Evolutionary conservation across 2,888 invertebrate species (phyloP).

Genomic region (Drosophila kuntzei): DNA sequence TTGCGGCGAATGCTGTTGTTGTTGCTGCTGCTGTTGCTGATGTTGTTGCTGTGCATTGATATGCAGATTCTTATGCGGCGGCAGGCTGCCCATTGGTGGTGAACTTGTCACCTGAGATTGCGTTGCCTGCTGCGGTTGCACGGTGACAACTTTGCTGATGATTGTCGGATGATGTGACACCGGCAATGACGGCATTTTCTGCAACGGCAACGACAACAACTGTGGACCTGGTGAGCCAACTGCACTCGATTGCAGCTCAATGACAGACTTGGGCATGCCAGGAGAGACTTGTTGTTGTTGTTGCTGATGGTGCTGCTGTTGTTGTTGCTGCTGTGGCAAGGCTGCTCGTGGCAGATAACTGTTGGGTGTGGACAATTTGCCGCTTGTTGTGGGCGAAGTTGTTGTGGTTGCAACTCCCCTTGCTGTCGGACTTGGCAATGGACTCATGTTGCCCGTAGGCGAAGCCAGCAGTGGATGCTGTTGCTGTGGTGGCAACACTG

Average conservation of each 20-base stretch:
- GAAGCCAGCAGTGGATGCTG: slow-evolving; percentile 59
- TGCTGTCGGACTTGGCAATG: slow-evolving; percentile 84
- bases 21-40: slow-evolving; percentile 52
- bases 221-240: slow-evolving; percentile 44
- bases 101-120: slow-evolving; percentile 68
- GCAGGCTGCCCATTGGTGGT: slow-evolving; percentile 61
- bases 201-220: slow-evolving; percentile 71
- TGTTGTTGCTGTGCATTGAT: slow-evolving; percentile 60
- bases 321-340: slow-evolving; percentile 66
- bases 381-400: slow-evolving; percentile 70
- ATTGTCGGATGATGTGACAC: slow-evolving; percentile 79
- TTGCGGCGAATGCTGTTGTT: slow-evolving; percentile 76
- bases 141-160: slow-evolving; percentile 83
- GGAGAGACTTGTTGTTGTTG: slow-evolving; percentile 59
- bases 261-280: slow-evolving; percentile 83
- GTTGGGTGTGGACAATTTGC: slow-evolving; percentile 57
- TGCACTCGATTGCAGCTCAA: slow-evolving; percentile 61
- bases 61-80: slow-evolving; percentile 64
- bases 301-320: slow-evolving; percentile 43
- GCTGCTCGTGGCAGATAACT: slow-evolving; percentile 57
- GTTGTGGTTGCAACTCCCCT: slow-evolving; percentile 71
- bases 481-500: slow-evolving; percentile 28
- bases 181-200: slow-evolving; percentile 79
- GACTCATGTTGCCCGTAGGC: slow-evolving; percentile 64
- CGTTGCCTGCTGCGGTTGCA: slow-evolving; percentile 83